Evolutionary conservation across 1,140 invertebrate genomes (phyloP).

Genomic region (Bombus terrestris): DNA sequence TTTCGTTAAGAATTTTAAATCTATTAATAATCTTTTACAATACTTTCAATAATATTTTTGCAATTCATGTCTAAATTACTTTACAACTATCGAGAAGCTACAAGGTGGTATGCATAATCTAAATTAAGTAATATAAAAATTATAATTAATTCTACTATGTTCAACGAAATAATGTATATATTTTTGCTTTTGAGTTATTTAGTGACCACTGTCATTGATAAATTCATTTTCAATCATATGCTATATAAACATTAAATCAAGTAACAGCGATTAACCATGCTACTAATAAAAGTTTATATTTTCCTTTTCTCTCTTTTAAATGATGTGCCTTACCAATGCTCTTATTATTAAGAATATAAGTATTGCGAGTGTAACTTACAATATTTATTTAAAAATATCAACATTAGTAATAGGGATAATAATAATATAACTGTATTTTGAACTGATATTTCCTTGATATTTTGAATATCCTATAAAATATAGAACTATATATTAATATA

Average conservation of each 20-base stretch:
- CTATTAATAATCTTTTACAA: slow-evolving; percentile 1
- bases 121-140: slow-evolving; percentile 19
- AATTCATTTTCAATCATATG: slow-evolving; percentile 13
- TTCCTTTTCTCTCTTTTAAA: neutral
- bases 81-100: neutral
- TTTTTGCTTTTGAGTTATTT: slow-evolving; percentile 6
- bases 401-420: neutral
- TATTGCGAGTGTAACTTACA: slow-evolving; percentile 13
- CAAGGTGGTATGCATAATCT: neutral
- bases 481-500: neutral
- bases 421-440: slow-evolving; percentile 31
- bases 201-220: neutral
- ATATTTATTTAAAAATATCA: slow-evolving; percentile 26
- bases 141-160: slow-evolving; percentile 33
- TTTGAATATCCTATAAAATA: slow-evolving; percentile 53
- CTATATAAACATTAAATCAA: slow-evolving; percentile 39
- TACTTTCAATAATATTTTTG: slow-evolving; percentile 15
- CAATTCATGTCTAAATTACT: neutral
- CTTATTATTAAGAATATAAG: slow-evolving; percentile 15
- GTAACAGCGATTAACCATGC: slow-evolving; percentile 8
- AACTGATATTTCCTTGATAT: slow-evolving; percentile 36
- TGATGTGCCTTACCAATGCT: slow-evolving; percentile 29
- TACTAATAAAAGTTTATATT: slow-evolving; percentile 26
- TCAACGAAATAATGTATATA: slow-evolving; percentile 16
- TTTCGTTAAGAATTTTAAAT: neutral